Percentiles rank a stretch among this genome's conserved stretches.
Evolutionary conservation across 2,113 vertebrate genomes (phyloP).

Genomic region (Origma solitaria): DNA sequence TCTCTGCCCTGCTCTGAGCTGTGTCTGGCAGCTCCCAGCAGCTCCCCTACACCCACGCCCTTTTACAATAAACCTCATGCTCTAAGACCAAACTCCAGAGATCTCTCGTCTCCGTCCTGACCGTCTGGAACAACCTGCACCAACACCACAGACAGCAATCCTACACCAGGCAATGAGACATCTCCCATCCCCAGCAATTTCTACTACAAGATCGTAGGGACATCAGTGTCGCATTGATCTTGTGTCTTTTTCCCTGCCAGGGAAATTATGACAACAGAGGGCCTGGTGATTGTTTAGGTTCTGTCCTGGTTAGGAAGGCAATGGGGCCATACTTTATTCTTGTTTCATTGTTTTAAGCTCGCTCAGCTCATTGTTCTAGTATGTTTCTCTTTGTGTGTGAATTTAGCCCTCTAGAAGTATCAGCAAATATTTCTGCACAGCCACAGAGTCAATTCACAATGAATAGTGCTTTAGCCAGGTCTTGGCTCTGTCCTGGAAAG

Average conservation of each 20-base stretch:
- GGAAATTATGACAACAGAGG: not conserved
- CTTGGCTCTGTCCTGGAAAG: not conserved
- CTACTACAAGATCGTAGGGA: not conserved
- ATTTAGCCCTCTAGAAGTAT: not conserved
- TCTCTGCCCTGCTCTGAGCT: too few relatives aligned
- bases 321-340: not conserved
- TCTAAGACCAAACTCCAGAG: too few relatives aligned
- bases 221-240: not conserved
- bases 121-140: too few relatives aligned
- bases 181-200: not conserved
- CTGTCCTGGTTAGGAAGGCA: not conserved
- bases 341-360: not conserved
- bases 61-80: too few relatives aligned
- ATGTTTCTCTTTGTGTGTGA: not conserved
- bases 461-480: not conserved
- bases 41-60: too few relatives aligned
- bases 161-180: not conserved
- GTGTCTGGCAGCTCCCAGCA: too few relatives aligned
- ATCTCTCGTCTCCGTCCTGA: too few relatives aligned
- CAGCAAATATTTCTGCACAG: not conserved
- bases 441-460: not conserved
- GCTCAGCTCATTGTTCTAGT: not conserved
- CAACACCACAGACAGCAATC: too few relatives aligned
- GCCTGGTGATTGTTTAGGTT: not conserved
- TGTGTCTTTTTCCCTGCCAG: not conserved